Evolutionary conservation across 1,140 invertebrate genomes (phyloP), one percentile per base, ranked within the genome.

Genomic region (honey bee (Apis mellifera)): DNA sequence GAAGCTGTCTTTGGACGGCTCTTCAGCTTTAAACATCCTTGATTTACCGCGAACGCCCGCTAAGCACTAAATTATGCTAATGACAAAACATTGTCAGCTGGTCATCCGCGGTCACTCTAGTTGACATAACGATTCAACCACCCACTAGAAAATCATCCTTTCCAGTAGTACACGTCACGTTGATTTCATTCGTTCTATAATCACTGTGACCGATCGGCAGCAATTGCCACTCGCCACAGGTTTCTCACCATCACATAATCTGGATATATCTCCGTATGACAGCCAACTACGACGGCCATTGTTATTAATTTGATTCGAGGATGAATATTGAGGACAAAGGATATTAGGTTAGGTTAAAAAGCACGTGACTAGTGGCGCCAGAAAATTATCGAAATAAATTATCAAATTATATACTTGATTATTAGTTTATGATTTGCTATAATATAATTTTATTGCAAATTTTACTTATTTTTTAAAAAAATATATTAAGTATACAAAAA

Each of bases 1-100:
- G 90, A 98, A 98, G 85, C 91, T 95, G 78, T 94, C 94, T 90
- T 96, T 96, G 42, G 95, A 93, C 23, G 95, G 95, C 89, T 95
- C 95, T 32, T 95, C 93, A 81, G 94, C 94, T 88, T 94, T 94
- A 89, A 96, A 96, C 96, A 96, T 96, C 87, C 79, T 94, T 62
- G 65, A 62, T 60, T 69, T 54, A 84, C 75, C 48, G 50, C 75
- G 74, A 82, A 13, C 26, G 50, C 66, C 68, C 72, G 74, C 80
- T 84, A 76, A 81, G 69, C 75, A 80, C 80, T 84, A 76, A 84
- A 84, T 81, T 83, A 82, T 82, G 72, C 75, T 89, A 89, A 76
- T 88, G 74, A 77, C 72, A 84, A 88, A 90, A 86, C 90, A 91
- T 92, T 75, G 84, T 90, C 90, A 90, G 90, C 89, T 91, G 89